Base-by-base conservation (phyloP, 2,797 vertebrate species). In the Propithecus deckenii region DNA sequence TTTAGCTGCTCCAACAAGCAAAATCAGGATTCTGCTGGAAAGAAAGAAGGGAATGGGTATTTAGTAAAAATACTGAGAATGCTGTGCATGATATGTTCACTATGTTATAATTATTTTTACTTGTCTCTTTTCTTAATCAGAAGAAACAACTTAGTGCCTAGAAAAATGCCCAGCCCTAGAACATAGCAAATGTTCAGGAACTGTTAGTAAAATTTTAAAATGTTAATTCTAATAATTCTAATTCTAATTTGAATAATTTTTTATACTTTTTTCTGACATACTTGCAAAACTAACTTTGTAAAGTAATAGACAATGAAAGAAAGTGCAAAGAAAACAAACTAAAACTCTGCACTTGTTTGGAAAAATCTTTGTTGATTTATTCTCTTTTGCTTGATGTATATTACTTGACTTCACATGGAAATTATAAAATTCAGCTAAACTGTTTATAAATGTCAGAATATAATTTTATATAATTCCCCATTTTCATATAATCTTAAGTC, bases 221-320 rank as follows among this genome's bases (percentile, higher is more conserved):
- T 65, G 1, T 69, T 80, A 85, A 79, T 86, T 89, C 5, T 69
- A 95, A 83, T 25, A 38, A 43, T 43, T 43, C 43, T 43, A 43
- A 43, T 43, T 43, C 43, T 43, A 43, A 43, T 43, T 43, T 8
- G 6, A 95, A 83, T 25, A 38, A 46, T 11, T 72, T 55, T 15
- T 14, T 28, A 15, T 84, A 3, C 10, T 76, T 52, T 57, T 52
- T 57, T 25, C 25, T 79, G 5, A 67, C 35, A 41, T 84, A 80
- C 9, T 90, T 94, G 18, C 10, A 93, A 95, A 93, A 25, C 20
- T 93, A 81, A 89, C 35, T 97, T 94, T 86, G 14, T 88, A 74
- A 91, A 81, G 22, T 69, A 89, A 41, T 3, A 89, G 6, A 63
- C 2, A 59, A 65, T 87, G 43, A 80, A 83, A 78, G 25, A 90